Base-by-base conservation (phyloP, 1,140 invertebrate species). In the Chrysomallon squamiferum region DNA sequence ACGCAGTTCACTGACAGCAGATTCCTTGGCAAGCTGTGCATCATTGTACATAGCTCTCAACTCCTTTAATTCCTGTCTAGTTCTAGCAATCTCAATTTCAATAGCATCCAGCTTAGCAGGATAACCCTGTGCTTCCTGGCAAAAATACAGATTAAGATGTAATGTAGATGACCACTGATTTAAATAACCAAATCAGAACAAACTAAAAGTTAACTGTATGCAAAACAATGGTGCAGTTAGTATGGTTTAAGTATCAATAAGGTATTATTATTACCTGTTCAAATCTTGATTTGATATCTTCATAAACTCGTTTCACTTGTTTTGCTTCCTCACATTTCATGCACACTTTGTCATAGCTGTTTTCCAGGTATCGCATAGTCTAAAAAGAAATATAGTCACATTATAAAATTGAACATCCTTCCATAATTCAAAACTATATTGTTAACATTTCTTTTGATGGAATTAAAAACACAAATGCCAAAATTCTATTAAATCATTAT, bases 311-410 rank as follows among this genome's bases (percentile, higher is more conserved):
- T 41, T 80, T 76, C 25, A 87, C 80, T 62, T 86, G 85, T n/a
- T 80, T 77, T 11, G 86, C 85, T 63, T 87, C 86, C 69, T 84
- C 80, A 57, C 80, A 84, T 70, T 87, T 87, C 50, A 87, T 68
- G 54, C 75, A 77, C 13, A 83, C 80, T 67, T 87, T 87, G 69
- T 86, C 84, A 66, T 84, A 79, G 35, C 75, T 75, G 72, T 87
- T 87, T 67, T 87, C 86, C 49, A 87, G 74, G 68, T 85, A 82
- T 29, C 85, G 68, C 68, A 85, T 76, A 61, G 75, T 76, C 81
- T 64, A 9, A 75, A 70, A 65, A 65, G 54, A 13, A 25, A 68
- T n/a, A n/a, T n/a, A n/a, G n/a, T n/a, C n/a, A n/a, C 62, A 2
- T 22, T 47, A 30, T 25, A 41, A 64, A 60, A 4, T 15, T 7